Evolutionary conservation across 2,113 vertebrate genomes (phyloP).

Genomic region (Malurus alboscapulatus): DNA sequence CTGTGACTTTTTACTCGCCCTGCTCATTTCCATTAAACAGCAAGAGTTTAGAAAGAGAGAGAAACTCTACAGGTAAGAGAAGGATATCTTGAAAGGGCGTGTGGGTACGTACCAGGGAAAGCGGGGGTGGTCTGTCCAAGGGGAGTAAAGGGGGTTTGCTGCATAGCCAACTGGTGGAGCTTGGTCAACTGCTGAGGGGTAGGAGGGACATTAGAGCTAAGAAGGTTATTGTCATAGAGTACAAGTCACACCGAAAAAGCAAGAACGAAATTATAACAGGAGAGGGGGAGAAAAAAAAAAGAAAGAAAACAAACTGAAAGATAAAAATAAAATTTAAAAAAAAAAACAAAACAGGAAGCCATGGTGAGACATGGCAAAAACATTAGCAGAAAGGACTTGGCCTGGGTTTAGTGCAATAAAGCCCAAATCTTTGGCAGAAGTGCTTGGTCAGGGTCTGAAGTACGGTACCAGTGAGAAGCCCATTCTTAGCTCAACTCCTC

Average conservation of each 20-base stretch:
- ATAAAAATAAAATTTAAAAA: neutral
- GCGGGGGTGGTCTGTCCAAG: constrained; percentile 99
- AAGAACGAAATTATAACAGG: constrained; percentile 77
- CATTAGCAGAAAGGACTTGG: constrained; percentile 84
- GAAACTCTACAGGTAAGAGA: constrained; percentile 86
- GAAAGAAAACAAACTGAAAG: neutral
- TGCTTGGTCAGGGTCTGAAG: constrained; percentile 68
- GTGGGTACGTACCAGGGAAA: constrained; percentile 99
- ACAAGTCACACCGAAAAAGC: constrained; percentile 86
- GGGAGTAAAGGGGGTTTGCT: constrained; percentile 99
- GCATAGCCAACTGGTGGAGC: constrained; percentile 99
- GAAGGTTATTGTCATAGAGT: constrained; percentile 92
- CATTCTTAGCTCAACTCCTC: neutral
- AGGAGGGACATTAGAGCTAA: constrained; percentile 98
- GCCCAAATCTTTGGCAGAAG: constrained; percentile 43
- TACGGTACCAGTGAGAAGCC: constrained; percentile 6
- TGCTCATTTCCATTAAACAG: neutral
- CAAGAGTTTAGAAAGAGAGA: constrained; percentile 71
- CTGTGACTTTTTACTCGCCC: neutral
- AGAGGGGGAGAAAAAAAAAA: neutral
- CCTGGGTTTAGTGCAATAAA: constrained; percentile 68
- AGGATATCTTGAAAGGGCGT: constrained; percentile 84
- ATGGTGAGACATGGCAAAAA: constrained; percentile 81
- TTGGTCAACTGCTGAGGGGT: constrained; percentile 99
- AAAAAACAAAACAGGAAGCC: constrained; percentile 59